Conservation (phyloP, 2,113 vertebrate genomes). For the Otis tarda region DNA sequence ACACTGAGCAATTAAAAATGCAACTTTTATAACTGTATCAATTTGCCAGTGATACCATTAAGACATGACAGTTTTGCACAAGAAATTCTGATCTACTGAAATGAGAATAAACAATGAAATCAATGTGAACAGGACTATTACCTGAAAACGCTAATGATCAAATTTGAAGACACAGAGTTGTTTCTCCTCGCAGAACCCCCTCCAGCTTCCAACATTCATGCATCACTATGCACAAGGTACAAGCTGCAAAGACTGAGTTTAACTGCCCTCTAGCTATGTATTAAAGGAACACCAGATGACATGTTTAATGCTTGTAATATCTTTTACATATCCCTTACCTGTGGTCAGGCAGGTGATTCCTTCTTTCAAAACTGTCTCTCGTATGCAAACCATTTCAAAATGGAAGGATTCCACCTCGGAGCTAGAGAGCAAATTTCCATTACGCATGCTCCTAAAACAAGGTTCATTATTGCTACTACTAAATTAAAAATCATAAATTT, state of each 20-base stretch:
- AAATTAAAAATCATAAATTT: not conserved
- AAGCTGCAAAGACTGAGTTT: not conserved
- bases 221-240: not conserved
- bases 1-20: not conserved
- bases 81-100: not conserved
- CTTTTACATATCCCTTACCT: not conserved
- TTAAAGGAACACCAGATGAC: constrained; percentile 5
- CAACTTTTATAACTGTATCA: not conserved
- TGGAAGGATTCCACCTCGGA: not conserved
- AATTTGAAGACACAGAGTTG: not conserved
- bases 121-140: not conserved
- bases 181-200: not conserved
- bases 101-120: not conserved
- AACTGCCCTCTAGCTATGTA: not conserved
- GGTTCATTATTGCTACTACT: not conserved
- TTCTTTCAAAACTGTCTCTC: constrained; percentile 5
- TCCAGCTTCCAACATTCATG: not conserved
- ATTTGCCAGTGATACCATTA: not conserved
- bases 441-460: not conserved
- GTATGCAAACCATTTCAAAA: not conserved
- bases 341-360: not conserved
- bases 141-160: not conserved
- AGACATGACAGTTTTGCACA: not conserved
- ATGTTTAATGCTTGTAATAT: not conserved
- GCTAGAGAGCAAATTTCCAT: not conserved